Base-by-base conservation (phyloP, 2,113 vertebrate species). In the Trematomus loennbergii region DNA sequence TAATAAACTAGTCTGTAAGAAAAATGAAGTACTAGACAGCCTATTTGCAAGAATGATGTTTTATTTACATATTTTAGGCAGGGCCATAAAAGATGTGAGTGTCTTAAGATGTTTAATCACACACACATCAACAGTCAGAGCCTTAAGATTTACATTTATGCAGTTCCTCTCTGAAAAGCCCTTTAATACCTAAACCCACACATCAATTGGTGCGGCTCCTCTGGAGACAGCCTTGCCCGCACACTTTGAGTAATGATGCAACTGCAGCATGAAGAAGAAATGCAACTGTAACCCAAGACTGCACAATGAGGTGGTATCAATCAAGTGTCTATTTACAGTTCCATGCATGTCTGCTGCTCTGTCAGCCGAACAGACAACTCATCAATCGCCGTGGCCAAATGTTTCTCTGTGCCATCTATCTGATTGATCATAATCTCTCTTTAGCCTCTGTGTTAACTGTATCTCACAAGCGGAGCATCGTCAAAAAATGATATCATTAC, bases 271-370 rank as follows among this genome's bases (percentile, higher is more conserved):
- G 65, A 82, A 85, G 75, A 88, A 77, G 45, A 84, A 66, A 85
- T 60, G 75, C 63, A 84, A 70, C 83, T 33, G 58, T 54, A 57
- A 79, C 43, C 55, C 61, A 66, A 58, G 50, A 81, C 57, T 50
- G 43, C 62, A 86, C 58, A 59, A 83, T 70, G 64, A 36, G 62
- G 61, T n/a, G 45, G 49, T 60, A 91, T 88, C 81, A 86, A 83
- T 90, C 89, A 86, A 75, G 61, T 71, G 80, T 80, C 40, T 72
- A 79, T 76, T 87, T 86, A 81, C 76, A 81, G 75, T 82, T 55
- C 62, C 66, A 58, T 73, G 54, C 66, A 70, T 65, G 70, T 62
- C 70, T 77, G 57, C 74, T 48, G 69, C 76, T 72, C 83, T 59
- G 82, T 84, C 86, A 66, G 43, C 66, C 49, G 60, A 55, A 72